phyloP scores from a whole-genome alignment of 2,797 vertebrate species.

The Aythya fuligula region DNA sequence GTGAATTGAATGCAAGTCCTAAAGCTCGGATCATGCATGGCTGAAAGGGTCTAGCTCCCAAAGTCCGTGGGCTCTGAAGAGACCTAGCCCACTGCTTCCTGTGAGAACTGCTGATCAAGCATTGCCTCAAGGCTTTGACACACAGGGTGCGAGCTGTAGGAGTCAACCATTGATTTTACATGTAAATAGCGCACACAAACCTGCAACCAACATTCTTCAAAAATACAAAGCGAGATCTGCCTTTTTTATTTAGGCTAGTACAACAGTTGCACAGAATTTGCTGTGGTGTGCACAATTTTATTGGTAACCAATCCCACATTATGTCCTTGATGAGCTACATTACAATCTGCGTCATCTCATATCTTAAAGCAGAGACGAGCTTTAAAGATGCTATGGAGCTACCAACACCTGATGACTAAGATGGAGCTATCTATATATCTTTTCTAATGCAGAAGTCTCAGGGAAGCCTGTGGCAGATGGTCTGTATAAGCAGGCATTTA shows the following conservation, averaged over 20 bases:
- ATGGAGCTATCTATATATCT: not conserved
- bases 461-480: fast-evolving
- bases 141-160: fast-evolving
- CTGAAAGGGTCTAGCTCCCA: not conserved
- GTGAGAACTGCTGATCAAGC: fast-evolving
- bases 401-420: fast-evolving
- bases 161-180: not conserved
- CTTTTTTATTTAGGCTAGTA: not conserved
- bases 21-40: fast-evolving
- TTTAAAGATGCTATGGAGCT: too few relatives aligned
- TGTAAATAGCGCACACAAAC: not conserved
- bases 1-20: not conserved
- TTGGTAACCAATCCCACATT: not conserved
- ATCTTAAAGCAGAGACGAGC: not conserved
- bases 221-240: not conserved
- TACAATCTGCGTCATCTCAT: not conserved
- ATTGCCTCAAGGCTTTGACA: fast-evolving
- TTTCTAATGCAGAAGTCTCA: not conserved
- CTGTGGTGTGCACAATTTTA: not conserved
- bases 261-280: not conserved
- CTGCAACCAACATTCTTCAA: not conserved
- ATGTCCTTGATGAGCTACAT: not conserved
- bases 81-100: fast-evolving
- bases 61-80: fast-evolving
- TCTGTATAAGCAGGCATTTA: not conserved